These are phyloP conservation scores for Romanogobio albipinnatus DNA, from an alignment of 2,113 vertebrate species.

Conservation along the genomic window DNA sequence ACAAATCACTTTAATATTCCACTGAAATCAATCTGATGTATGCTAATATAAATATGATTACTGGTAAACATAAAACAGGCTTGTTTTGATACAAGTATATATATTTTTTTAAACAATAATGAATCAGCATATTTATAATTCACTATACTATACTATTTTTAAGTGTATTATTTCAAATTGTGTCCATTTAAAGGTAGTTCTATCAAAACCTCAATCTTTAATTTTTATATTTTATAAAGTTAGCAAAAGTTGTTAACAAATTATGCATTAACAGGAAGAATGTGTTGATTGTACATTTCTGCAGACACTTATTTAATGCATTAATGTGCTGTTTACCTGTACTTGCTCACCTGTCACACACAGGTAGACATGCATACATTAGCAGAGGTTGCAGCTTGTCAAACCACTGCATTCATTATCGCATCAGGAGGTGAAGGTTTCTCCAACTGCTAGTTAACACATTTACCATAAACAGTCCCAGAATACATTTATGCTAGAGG, in stretches of 20 bases:
- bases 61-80: background rate
- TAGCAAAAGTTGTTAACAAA: slow-evolving; percentile 58
- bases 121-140: background rate
- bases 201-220: background rate
- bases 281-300: slow-evolving; percentile 69
- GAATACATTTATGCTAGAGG: slow-evolving; percentile 57
- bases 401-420: slow-evolving; percentile 92
- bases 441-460: slow-evolving; percentile 77
- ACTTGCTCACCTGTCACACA: slow-evolving; percentile 83
- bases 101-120: background rate
- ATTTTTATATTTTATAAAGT: slow-evolving; percentile 27
- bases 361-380: slow-evolving; percentile 90
- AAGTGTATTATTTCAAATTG: background rate
- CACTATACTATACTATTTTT: background rate
- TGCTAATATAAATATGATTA: background rate
- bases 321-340: slow-evolving; percentile 70
- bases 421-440: slow-evolving; percentile 78
- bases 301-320: slow-evolving; percentile 51
- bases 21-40: background rate
- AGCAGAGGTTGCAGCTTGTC: slow-evolving; percentile 82
- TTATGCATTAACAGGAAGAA: slow-evolving; percentile 62
- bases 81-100: background rate
- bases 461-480: slow-evolving; percentile 59
- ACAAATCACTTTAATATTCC: background rate
- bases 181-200: slow-evolving; percentile 5